Conservation (phyloP, 2,888 invertebrate genomes). For the Odontothrips loti region DNA sequence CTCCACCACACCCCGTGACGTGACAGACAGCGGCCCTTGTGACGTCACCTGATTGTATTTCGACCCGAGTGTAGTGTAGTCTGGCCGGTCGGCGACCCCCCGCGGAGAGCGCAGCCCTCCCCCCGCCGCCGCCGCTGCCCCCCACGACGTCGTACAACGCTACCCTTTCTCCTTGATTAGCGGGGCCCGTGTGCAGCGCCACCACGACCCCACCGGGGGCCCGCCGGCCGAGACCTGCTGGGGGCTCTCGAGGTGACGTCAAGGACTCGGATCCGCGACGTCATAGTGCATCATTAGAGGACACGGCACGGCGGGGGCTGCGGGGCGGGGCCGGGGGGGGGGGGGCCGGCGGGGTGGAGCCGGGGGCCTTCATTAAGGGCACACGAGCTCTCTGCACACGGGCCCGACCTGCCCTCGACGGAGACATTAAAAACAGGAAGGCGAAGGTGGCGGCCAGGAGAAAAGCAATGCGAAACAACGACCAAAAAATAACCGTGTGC, state of each 20-base stretch:
- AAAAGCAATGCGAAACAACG: too few species aligned
- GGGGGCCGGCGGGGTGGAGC: background rate
- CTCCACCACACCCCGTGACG: background rate
- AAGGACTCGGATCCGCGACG: slow-evolving; percentile 4
- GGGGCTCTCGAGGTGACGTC: background rate
- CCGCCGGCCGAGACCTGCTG: background rate
- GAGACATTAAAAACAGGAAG: too few species aligned
- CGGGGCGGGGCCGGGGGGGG: background rate
- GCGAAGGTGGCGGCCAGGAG: too few species aligned
- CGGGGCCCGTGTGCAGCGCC: background rate
- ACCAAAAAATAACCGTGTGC: too few species aligned
- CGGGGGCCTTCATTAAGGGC: slow-evolving; percentile 6
- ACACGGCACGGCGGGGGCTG: background rate
- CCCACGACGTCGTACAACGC: background rate
- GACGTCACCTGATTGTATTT: slow-evolving; percentile 19
- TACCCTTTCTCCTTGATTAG: slow-evolving; percentile 11
- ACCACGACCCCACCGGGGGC: background rate
- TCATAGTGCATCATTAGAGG: slow-evolving; percentile 12
- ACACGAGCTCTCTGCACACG: too few species aligned
- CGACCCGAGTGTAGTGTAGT: background rate
- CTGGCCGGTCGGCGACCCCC: background rate
- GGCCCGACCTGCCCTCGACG: too few species aligned
- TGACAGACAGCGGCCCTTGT: background rate
- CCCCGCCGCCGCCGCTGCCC: background rate
- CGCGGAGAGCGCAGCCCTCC: background rate